Evolutionary conservation across 2,797 vertebrate species (phyloP).

Genomic region (Phylloscopus collybita): DNA sequence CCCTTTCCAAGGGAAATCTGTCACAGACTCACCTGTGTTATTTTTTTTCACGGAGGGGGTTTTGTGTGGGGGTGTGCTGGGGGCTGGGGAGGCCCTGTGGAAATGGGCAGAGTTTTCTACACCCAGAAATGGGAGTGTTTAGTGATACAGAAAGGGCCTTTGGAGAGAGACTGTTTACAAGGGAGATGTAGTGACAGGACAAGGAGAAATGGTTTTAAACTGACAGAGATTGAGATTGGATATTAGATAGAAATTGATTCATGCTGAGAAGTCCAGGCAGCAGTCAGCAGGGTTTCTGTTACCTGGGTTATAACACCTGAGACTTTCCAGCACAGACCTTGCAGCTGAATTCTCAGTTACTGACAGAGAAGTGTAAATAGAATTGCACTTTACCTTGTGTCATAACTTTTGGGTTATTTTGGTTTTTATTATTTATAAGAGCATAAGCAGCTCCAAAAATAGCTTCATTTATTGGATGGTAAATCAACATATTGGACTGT

Average conservation of each 20-base stretch:
- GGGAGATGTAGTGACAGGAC: background rate
- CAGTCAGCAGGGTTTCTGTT: background rate
- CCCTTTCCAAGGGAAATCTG: background rate
- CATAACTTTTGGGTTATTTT: background rate
- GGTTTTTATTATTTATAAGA: background rate
- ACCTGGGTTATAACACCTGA: fast-evolving
- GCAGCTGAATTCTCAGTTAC: background rate
- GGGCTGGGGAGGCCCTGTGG: background rate
- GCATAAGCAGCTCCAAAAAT: background rate
- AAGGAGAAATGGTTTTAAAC: background rate
- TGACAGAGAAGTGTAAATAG: background rate
- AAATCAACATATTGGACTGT: background rate
- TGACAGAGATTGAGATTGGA: background rate
- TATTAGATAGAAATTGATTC: background rate
- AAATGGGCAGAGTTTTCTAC: background rate
- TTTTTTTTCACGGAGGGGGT: background rate
- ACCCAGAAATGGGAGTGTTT: too few relatives aligned
- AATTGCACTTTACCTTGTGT: background rate
- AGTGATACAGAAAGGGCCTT: background rate
- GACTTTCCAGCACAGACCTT: background rate
- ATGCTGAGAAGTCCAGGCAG: background rate
- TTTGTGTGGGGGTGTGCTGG: background rate
- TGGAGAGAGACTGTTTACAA: background rate
- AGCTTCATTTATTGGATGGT: background rate
- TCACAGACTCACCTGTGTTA: background rate